Conservation (phyloP, 2,888 invertebrate genomes). For the Lypha dubia region DNA sequence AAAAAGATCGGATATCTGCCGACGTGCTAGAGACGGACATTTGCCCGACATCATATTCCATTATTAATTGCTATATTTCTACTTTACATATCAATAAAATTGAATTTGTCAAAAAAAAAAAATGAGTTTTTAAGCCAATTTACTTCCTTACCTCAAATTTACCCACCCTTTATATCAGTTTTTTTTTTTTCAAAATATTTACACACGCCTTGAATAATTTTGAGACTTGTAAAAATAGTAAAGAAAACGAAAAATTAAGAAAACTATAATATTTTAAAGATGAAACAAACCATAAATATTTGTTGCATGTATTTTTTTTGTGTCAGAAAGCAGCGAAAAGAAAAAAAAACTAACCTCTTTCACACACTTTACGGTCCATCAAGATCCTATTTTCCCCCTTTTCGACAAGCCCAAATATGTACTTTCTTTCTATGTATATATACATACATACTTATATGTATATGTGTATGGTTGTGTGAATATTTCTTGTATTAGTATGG, state of each 20-base stretch:
- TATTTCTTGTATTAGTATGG: background rate
- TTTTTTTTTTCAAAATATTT: constrained; percentile 54
- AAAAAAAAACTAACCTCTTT: constrained; percentile 16
- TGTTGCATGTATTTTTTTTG: constrained; percentile 38
- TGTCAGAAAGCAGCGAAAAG: constrained; percentile 44
- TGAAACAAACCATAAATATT: constrained; percentile 5
- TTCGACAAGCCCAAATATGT: background rate
- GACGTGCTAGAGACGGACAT: no score
- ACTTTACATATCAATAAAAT: no score
- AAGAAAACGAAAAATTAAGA: constrained; percentile 35
- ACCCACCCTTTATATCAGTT: constrained; percentile 2
- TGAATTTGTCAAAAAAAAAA: no score
- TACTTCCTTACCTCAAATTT: no score
- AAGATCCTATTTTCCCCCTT: no score
- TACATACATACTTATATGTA: background rate
- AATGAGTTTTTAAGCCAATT: no score
- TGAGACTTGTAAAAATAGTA: background rate
- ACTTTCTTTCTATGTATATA: background rate
- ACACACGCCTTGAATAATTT: constrained; percentile 46
- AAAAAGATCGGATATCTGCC: no score
- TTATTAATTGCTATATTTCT: no score
- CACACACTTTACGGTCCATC: constrained; percentile 4
- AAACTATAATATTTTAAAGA: constrained; percentile 55
- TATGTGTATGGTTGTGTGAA: background rate
- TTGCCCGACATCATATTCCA: no score